Evolutionary conservation across 2,888 invertebrate species (phyloP).

Genomic region (Heliconius cydno): DNA sequence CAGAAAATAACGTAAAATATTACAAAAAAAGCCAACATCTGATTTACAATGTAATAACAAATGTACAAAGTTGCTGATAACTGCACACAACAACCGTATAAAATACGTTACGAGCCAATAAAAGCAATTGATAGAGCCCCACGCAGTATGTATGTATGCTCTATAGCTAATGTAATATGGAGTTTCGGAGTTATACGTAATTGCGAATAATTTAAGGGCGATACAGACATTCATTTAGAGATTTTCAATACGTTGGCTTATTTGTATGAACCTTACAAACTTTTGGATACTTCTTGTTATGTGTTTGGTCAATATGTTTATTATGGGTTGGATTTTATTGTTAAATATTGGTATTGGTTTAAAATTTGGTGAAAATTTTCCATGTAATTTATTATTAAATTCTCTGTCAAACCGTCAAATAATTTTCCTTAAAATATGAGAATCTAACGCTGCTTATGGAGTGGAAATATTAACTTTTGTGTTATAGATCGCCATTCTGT

Average conservation of each 20-base stretch:
- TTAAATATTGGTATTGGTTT: background rate
- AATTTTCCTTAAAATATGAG: too few species aligned
- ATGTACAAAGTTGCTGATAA: conserved; percentile 22
- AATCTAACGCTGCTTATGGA: too few species aligned
- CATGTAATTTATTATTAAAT: too few species aligned
- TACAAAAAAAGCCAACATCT: background rate
- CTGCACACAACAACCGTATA: conserved; percentile 26
- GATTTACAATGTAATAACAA: conserved; percentile 27
- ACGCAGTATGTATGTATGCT: conserved; percentile 1
- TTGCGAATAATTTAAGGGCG: conserved; percentile 15
- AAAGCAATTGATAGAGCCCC: conserved; percentile 29
- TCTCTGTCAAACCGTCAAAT: too few species aligned
- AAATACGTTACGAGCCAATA: conserved; percentile 31
- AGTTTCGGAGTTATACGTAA: conserved; percentile 11
- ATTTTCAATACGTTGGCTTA: background rate
- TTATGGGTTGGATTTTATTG: background rate
- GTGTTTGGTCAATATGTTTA: background rate
- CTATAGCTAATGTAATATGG: background rate
- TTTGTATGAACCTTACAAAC: conserved; percentile 9
- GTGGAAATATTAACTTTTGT: too few species aligned
- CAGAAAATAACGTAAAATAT: background rate
- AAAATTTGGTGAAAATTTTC: too few species aligned
- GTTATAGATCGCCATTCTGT: too few species aligned
- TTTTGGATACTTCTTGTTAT: background rate
- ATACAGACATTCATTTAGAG: conserved; percentile 3